phyloP scores from a whole-genome alignment of 2,888 invertebrate genomes.

The Synergus laeviventris region DNA sequence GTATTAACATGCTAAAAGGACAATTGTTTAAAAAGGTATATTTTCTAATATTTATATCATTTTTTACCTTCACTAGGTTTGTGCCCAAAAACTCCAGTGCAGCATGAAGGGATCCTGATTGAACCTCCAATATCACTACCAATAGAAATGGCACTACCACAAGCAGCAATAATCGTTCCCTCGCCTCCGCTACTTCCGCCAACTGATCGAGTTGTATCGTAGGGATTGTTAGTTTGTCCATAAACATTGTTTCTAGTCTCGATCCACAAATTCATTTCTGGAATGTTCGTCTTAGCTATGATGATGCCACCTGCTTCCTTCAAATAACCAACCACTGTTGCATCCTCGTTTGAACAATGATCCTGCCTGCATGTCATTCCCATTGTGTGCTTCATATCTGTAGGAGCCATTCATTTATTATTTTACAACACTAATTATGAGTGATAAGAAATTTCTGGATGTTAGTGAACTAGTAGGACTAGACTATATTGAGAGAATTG shows the following conservation, averaged over 20 bases:
- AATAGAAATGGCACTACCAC: conserved; percentile 89
- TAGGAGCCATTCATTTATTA: conserved; percentile 22
- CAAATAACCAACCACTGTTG: conserved; percentile 85
- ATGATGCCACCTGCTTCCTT: conserved; percentile 90
- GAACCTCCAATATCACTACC: conserved; percentile 98
- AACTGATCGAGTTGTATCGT: conserved; percentile 88
- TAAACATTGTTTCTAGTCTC: conserved; percentile 93
- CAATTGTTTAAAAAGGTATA: conserved; percentile 1
- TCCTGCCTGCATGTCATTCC: conserved; percentile 82
- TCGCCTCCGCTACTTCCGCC: conserved; percentile 97
- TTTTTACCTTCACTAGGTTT: conserved; percentile 84
- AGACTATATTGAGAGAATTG: too few relatives aligned
- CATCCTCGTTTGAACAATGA: conserved; percentile 83
- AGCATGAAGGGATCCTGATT: conserved; percentile 93
- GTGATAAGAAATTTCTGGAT: too few relatives aligned
- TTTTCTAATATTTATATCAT: conserved; percentile 9
- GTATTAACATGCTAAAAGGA: neutral
- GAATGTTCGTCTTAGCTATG: conserved; percentile 93
- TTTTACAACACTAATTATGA: neutral
- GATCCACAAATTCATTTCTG: conserved; percentile 94
- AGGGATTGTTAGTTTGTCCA: conserved; percentile 94
- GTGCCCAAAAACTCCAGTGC: conserved; percentile 92
- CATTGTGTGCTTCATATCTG: conserved; percentile 81
- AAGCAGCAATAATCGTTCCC: conserved; percentile 85
- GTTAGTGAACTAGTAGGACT: too few relatives aligned